Evolutionary conservation across 2,888 invertebrate genomes (phyloP), one percentile per base, ranked within the genome.

Genomic region (Amblyjoppa fuscipennis): DNA sequence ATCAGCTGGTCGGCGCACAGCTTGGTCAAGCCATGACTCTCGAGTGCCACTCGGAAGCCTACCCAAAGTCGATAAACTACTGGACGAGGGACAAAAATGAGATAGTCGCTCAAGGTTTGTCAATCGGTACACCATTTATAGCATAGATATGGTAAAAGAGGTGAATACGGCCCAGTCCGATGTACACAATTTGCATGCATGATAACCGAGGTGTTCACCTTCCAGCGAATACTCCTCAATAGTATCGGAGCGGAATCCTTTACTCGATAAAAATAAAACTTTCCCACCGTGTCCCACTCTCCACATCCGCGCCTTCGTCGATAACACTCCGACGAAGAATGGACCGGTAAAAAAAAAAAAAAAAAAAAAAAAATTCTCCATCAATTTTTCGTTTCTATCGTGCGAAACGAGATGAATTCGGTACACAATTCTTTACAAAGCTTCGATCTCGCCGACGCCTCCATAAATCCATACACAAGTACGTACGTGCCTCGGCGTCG

Each of bases 51-150:
- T 95, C 95, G 1, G 95, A 96, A 90, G 95, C 95, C 73, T 95
- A 94, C 91, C 95, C 96, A 7, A 95, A 95, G 91, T 95, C 95
- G 84, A 95, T 95, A 89, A 95, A 95, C 92, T 96, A 95, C 89
- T 96, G 96, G 96, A 94, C 95, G 53, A 94, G 94, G 88, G 94
- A 95, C 81, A 95, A 94, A 81, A 95, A 95, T 78, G 95, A 95
- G 89, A 95, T 95, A 87, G 94, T 95, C 78, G 94, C 95, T 74
- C 94, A 95, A 92, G 95, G 95, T 95, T 89, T 85, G 90, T 85
- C 25, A 25, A 71, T 20, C 51, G 64, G 9, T 31, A 66, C 3
- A 86, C 71, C 1, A 49, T 6, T 61, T 11, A 1, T 61, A 20
- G n/a, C 16, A 64, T 11, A 7, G 28, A 11, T 61, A 31, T 1